Evolutionary conservation across 2,888 invertebrate genomes (phyloP), one percentile per base, ranked within the genome.

Genomic region (Trichopria drosophilae): DNA sequence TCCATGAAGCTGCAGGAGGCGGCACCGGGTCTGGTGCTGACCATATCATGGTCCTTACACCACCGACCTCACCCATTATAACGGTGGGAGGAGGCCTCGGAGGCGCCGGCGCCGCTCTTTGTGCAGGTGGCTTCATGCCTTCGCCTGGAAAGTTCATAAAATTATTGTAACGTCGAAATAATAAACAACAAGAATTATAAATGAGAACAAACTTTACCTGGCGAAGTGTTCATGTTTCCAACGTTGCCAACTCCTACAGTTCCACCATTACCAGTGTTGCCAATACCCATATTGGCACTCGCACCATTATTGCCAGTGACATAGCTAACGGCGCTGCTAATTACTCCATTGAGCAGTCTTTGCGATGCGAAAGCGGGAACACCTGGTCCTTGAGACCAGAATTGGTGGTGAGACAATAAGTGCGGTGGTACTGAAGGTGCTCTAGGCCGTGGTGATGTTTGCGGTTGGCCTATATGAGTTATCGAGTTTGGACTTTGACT

Each of bases 21-120:
- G 77, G 73, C 31, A 75, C 75, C 31, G 79, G 65, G 1, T 79
- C 72, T 4, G 83, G 83, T 60, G 82, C 81, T 20, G 84, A 83
- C 85, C 85, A 85, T 50, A 85, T 80, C 85, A 85, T 85, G 31
- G 85, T 85, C 48, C 86, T 80, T 0, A 93, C 93, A 31, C 93
- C 90, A 45, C 93, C 93, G 28, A 91, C 90, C 76, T 93, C 93
- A 39, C 93, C 93, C 92, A 93, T 92, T 61, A 93, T 90, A 57
- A 93, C 93, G 37, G 91, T 90, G 22, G 93, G 93, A 41, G 93
- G 81, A 51, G 82, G 80, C 59, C 87, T 66, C 75, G 86, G 68
- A 78, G 82, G 64, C 72, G 70, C 68, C 7, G 73, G 72, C 2
- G 63, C 68, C 28, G 69, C 64, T 46, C 75, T 69, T 49, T 75